phyloP scores from a whole-genome alignment of 1,140 invertebrate species.

The Anagrus nilaparvatae region DNA sequence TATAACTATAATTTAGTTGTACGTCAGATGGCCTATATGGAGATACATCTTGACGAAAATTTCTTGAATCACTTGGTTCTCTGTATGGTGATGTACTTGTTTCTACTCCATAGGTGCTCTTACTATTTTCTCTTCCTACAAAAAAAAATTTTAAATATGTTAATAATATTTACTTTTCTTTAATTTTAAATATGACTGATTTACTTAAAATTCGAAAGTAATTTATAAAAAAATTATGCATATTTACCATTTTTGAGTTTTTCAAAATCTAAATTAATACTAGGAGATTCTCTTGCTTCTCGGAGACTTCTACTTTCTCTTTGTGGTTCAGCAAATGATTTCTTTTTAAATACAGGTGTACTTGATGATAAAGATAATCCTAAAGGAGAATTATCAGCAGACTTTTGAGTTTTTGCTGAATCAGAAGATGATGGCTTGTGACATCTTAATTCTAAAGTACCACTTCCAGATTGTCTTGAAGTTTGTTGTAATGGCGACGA shows the following conservation, averaged over 20 bases:
- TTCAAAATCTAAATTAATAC: constrained; percentile 27
- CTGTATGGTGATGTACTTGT: constrained; percentile 37
- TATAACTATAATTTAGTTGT: constrained; percentile 24
- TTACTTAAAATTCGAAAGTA: no score
- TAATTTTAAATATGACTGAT: not conserved
- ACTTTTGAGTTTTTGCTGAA: constrained; percentile 33
- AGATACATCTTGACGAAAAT: constrained; percentile 34
- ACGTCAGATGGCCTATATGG: constrained; percentile 33
- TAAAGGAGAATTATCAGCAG: constrained; percentile 24
- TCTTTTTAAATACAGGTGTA: constrained; percentile 48
- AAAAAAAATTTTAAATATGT: constrained; percentile 9
- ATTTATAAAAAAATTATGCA: no score
- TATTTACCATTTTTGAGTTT: constrained; percentile 35
- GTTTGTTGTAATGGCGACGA: constrained; percentile 18
- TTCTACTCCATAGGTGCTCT: constrained; percentile 32
- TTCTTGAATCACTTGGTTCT: constrained; percentile 30
- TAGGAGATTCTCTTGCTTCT: no score
- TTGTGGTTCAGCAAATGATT: constrained; percentile 37
- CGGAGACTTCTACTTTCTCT: constrained; percentile 19
- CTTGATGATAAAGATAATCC: constrained; percentile 41
- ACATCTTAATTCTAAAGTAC: constrained; percentile 28
- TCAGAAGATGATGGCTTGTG: constrained; percentile 37
- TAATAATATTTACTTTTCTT: not conserved
- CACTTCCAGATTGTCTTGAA: constrained; percentile 14
- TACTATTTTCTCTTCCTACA: constrained; percentile 30